These are phyloP conservation scores for Xestia xanthographa DNA, from an alignment of 2,888 invertebrate species.

Conservation along the genomic window DNA sequence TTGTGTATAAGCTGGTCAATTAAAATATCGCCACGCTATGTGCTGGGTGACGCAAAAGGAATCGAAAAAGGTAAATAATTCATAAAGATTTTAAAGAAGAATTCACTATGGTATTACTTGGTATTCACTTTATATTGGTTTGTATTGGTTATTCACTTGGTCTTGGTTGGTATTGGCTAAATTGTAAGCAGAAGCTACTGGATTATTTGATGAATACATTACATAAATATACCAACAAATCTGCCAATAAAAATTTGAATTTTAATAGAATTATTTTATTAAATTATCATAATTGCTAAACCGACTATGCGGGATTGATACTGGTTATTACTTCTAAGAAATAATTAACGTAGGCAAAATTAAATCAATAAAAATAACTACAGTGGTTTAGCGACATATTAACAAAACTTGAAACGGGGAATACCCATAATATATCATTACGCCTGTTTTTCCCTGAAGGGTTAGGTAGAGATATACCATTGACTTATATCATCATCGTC, in stretches of 20 bases:
- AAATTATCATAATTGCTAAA: not conserved
- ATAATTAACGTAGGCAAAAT: not conserved
- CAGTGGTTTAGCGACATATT: not conserved
- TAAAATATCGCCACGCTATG: slow-evolving; percentile 29
- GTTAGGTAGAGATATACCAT: not conserved
- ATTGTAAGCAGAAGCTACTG: not conserved
- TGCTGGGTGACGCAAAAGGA: not conserved
- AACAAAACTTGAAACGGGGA: not conserved
- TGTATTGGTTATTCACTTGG: too few species aligned
- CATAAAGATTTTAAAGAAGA: not conserved
- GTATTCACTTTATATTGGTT: too few species aligned
- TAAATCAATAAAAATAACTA: not conserved
- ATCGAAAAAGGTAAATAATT: not conserved
- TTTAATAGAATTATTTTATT: slow-evolving; percentile 1
- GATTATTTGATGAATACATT: slow-evolving; percentile 4
- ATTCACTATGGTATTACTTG: not conserved
- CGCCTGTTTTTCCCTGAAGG: not conserved
- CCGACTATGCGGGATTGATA: not conserved
- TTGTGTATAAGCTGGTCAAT: not conserved
- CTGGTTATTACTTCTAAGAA: not conserved
- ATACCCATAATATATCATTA: too few species aligned
- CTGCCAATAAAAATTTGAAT: slow-evolving; percentile 4
- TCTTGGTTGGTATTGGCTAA: too few species aligned
- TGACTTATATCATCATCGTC: not conserved
- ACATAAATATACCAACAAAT: slow-evolving; percentile 3